Evolutionary conservation across 2,797 vertebrate species (phyloP), one percentile per base, ranked within the genome.

Genomic region (Enteromius afrohamiltoni): DNA sequence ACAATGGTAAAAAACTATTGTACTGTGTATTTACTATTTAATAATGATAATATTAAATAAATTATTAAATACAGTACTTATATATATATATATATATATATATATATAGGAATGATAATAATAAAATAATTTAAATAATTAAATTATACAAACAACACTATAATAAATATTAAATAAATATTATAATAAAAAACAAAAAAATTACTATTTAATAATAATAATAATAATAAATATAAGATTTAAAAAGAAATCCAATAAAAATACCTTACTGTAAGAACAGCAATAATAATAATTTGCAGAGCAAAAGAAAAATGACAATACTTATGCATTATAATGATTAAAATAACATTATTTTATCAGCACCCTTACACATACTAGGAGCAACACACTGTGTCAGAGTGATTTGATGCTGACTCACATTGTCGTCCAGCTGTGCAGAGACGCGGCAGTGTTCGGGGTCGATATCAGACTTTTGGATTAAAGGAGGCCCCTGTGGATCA

Each of bases 361-460:
- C 23, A 23, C 10, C 21, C 40, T 51, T 3, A 16, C 42, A 16
- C 40, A 26, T 1, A 69, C 2, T 47, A 23, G n/a, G n/a, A 29
- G 47, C 47, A 1, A 6, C 9, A 73, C 49, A 26, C 51, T 40
- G 45, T 26, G 37, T 8, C 75, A 6, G 21, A 76, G 16, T 55
- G 71, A 83, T 68, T 55, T 69, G 53, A 86, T 47, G 42, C 23
- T 3, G 31, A 94, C 97, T 97, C 91, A 98, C 98, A 0, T 98
- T 98, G 91, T 99, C 98, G 85, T 99, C 98, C 60, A 99, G 95
- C 89, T 98, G 96, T 75, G 98, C 97, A 19, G 97, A 97, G 83
- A 99, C 96, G 76, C 97, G 95, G 93, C 96, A 98, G 90, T 99
- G 97, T 83, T 98, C 97, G 45, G 96, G 96, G 94, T 98, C 97